These are phyloP conservation scores for Gastracanthus pulcherrimus DNA, from an alignment of 2,888 invertebrate species.

Conservation along the genomic window DNA sequence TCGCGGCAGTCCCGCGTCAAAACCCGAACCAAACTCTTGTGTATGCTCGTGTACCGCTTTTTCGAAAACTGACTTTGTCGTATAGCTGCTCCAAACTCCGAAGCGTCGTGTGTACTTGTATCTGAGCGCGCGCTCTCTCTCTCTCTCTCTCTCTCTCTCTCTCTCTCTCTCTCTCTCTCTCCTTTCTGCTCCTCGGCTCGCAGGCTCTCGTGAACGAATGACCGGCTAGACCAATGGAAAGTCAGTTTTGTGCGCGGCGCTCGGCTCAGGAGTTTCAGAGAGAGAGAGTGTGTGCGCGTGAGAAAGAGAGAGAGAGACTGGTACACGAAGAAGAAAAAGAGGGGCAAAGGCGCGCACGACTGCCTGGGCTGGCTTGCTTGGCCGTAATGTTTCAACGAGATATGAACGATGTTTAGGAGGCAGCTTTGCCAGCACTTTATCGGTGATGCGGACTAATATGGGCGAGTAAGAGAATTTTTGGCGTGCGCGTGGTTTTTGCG, in stretches of 20 bases:
- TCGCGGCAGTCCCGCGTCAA: neutral
- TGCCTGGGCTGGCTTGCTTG: no score
- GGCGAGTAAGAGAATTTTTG: no score
- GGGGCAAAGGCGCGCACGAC: constrained; percentile 17
- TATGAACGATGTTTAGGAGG: no score
- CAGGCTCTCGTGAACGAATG: constrained; percentile 66
- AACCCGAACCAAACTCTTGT: no score
- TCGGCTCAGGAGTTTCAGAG: constrained; percentile 48
- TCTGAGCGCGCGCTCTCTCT: neutral
- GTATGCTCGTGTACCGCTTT: neutral
- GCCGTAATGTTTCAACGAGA: no score
- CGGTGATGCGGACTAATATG: no score
- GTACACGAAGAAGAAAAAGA: no score
- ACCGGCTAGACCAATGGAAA: constrained; percentile 66
- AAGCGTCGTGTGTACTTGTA: neutral
- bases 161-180: neutral
- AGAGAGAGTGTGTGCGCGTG: no score
- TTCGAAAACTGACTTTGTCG: neutral
- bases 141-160: neutral
- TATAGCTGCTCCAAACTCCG: no score
- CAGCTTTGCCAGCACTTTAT: no score
- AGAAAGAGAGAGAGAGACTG: no score
- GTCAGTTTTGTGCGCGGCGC: constrained; percentile 60
- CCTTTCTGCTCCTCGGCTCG: neutral
- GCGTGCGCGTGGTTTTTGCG: no score